These are phyloP conservation scores for Brachyptera putata DNA, from an alignment of 2,888 invertebrate genomes.

Conservation along the genomic window DNA sequence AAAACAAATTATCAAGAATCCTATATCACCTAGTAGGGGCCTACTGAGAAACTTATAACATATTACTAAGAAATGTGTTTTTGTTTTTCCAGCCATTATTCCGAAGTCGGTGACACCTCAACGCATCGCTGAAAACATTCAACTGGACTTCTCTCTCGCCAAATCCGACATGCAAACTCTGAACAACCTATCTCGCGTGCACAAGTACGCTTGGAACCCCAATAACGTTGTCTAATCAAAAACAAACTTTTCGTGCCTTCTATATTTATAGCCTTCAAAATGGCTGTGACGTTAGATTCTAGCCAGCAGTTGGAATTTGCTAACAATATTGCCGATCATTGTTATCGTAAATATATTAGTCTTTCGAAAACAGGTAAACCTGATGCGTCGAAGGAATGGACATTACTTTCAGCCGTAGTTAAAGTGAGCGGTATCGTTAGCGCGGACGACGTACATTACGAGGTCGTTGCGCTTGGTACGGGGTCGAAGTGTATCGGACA, in stretches of 20 bases:
- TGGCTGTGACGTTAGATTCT: neutral
- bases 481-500: conserved; percentile 89
- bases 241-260: neutral
- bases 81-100: conserved; percentile 50
- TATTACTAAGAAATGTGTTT: neutral
- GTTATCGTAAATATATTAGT: conserved; percentile 55
- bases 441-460: neutral
- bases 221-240: conserved; percentile 44
- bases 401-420: conserved; percentile 72
- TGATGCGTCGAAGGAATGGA: conserved; percentile 66
- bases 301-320: conserved; percentile 40
- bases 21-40: too few species aligned
- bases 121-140: conserved; percentile 57
- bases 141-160: conserved; percentile 55
- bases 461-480: conserved; percentile 78
- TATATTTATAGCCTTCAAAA: neutral
- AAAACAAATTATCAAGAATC: too few species aligned
- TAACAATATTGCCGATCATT: conserved; percentile 54
- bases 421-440: conserved; percentile 41
- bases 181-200: conserved; percentile 41
- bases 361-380: conserved; percentile 82
- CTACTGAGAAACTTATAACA: too few species aligned
- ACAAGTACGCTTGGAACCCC: conserved; percentile 57
- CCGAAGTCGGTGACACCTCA: conserved; percentile 57
- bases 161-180: conserved; percentile 51